phyloP scores from a whole-genome alignment of 2,888 invertebrate genomes.

The Eulithis testata region DNA sequence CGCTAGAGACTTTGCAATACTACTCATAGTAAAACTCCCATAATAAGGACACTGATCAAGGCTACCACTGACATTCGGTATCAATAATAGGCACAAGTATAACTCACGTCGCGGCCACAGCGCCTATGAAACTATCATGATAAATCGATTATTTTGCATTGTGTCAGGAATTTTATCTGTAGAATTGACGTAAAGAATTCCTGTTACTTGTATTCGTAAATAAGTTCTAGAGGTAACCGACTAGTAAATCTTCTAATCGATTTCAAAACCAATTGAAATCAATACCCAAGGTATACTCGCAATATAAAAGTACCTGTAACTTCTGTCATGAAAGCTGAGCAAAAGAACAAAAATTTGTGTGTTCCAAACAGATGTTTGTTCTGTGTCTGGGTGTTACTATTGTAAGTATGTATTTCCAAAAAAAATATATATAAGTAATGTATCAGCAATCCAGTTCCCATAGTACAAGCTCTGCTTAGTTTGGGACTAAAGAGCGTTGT shows the following conservation, averaged over 20 bases:
- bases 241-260: not conserved
- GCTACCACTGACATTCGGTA: slow-evolving; percentile 32
- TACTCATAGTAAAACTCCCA: not conserved
- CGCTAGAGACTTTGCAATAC: slow-evolving; percentile 9
- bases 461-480: too few relatives aligned
- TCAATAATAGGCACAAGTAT: slow-evolving; percentile 35
- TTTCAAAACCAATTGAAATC: not conserved
- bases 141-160: slow-evolving; percentile 34
- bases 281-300: too few relatives aligned
- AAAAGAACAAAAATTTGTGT: too few relatives aligned
- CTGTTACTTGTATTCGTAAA: not conserved
- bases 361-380: too few relatives aligned
- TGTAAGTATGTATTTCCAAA: too few relatives aligned
- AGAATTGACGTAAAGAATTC: slow-evolving; percentile 16
- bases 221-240: not conserved
- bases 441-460: too few relatives aligned
- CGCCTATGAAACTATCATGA: slow-evolving; percentile 19
- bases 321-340: too few relatives aligned
- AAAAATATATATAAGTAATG: too few relatives aligned
- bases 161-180: slow-evolving; percentile 26
- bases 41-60: slow-evolving; percentile 22
- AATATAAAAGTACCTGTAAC: too few relatives aligned
- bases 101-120: slow-evolving; percentile 35
- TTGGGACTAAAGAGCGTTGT: too few relatives aligned
- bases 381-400: too few relatives aligned